Conservation (phyloP, 2,797 vertebrate species). For the Thunnus albacares region DNA sequence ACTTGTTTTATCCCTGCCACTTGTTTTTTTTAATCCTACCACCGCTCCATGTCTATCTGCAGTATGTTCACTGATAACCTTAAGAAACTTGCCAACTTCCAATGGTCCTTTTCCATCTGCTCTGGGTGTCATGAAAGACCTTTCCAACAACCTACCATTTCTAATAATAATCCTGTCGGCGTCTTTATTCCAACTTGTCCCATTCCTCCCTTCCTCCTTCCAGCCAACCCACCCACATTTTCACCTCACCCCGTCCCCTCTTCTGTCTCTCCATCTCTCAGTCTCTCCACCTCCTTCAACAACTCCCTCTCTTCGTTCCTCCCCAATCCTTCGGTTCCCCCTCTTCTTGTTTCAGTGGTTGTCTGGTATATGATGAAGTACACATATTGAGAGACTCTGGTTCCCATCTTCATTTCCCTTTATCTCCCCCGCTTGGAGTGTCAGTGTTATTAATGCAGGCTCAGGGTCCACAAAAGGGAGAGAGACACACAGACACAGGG, state of each 20-base stretch:
- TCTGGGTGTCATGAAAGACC: slow-evolving; percentile 22
- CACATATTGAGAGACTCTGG: slow-evolving; percentile 80
- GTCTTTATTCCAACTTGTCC: slow-evolving; percentile 16
- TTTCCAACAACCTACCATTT: slow-evolving; percentile 21
- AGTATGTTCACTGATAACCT: slow-evolving; percentile 18
- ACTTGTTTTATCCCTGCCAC: background rate
- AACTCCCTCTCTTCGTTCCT: slow-evolving; percentile 20
- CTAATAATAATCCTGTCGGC: slow-evolving; percentile 39
- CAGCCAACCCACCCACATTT: slow-evolving; percentile 23
- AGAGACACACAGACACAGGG: slow-evolving; percentile 30
- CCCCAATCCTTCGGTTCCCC: slow-evolving; percentile 27
- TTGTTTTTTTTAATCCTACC: background rate
- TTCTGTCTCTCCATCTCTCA: slow-evolving; percentile 6
- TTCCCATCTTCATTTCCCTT: slow-evolving; percentile 84
- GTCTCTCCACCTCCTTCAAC: slow-evolving; percentile 32
- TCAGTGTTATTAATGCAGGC: slow-evolving; percentile 82
- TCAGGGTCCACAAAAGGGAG: slow-evolving; percentile 58
- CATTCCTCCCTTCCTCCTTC: slow-evolving; percentile 18
- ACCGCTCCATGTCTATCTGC: background rate
- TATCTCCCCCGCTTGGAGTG: slow-evolving; percentile 77
- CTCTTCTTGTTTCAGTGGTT: slow-evolving; percentile 54
- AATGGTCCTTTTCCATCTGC: slow-evolving; percentile 19
- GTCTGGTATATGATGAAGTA: slow-evolving; percentile 80
- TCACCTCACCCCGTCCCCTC: slow-evolving; percentile 32
- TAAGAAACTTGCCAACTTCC: slow-evolving; percentile 10